These are phyloP conservation scores for Podocnemis expansa DNA, from an alignment of 2,113 vertebrate species.

Conservation along the genomic window DNA sequence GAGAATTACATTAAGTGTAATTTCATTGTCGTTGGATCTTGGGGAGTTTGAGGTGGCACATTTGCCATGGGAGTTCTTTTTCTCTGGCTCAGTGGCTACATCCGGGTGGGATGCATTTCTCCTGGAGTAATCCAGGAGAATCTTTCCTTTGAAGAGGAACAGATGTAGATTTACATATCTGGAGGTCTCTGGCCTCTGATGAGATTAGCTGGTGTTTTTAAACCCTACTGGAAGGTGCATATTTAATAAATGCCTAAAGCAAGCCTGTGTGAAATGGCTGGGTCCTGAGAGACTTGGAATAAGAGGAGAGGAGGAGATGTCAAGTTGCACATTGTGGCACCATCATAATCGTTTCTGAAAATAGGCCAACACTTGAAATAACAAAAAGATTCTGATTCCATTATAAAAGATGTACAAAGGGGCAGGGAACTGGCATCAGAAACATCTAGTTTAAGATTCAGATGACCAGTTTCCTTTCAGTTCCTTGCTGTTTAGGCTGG, in stretches of 20 bases:
- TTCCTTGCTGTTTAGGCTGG: not conserved
- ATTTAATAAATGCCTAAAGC: conserved; percentile 99
- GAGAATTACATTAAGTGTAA: conserved; percentile 88
- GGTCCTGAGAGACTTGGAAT: conserved; percentile 86
- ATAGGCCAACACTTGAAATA: conserved; percentile 77
- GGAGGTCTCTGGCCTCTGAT: conserved; percentile 95
- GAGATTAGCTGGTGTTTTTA: conserved; percentile 95
- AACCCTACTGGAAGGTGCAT: conserved; percentile 94
- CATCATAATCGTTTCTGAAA: conserved; percentile 84
- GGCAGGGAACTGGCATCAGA: not conserved
- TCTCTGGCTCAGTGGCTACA: conserved; percentile 85
- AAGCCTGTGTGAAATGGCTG: conserved; percentile 82
- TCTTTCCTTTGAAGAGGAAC: conserved; percentile 96
- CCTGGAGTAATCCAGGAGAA: conserved; percentile 92
- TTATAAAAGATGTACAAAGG: conserved; percentile 16
- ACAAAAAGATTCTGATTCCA: conserved; percentile 75
- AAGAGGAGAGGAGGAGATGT: conserved; percentile 85
- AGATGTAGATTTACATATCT: conserved; percentile 99
- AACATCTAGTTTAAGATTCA: conserved; percentile 24
- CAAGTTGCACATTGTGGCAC: conserved; percentile 76
- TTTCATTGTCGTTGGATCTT: conserved; percentile 87
- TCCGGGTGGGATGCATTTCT: conserved; percentile 83
- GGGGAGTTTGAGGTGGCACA: conserved; percentile 81
- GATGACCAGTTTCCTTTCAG: not conserved
- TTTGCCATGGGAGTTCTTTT: conserved; percentile 80